Percentiles rank a stretch among this genome's conserved stretches.
These are phyloP conservation scores for Mesochorus sp. DNA, from an alignment of 2,888 invertebrate species.

Conservation along the genomic window DNA sequence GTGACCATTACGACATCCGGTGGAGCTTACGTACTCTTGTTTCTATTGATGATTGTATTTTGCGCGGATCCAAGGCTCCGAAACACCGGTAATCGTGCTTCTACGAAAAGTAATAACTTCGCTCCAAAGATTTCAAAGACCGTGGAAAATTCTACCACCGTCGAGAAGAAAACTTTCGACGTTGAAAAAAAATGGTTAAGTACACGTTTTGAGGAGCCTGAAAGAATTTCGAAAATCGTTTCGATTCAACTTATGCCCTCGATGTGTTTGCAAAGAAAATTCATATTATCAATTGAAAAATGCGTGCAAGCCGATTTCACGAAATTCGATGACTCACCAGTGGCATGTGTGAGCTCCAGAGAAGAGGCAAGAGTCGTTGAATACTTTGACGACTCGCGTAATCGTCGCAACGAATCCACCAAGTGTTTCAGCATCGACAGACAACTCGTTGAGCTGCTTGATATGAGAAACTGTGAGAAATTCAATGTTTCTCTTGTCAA, in stretches of 20 bases:
- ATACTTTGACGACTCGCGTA: neutral
- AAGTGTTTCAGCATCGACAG: conserved; percentile 23
- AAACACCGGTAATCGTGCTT: neutral
- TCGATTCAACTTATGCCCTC: conserved; percentile 24
- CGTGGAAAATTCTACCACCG: neutral
- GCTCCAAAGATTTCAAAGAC: neutral
- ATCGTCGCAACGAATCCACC: neutral
- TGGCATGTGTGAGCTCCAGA: neutral
- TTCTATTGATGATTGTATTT: conserved; percentile 49
- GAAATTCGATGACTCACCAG: neutral
- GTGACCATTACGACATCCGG: conserved; percentile 34
- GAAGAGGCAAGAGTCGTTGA: neutral
- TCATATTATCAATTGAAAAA: conserved; percentile 22
- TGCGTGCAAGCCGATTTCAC: conserved; percentile 19
- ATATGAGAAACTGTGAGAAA: neutral
- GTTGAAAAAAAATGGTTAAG: neutral
- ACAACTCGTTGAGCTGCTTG: conserved; percentile 9
- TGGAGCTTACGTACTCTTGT: conserved; percentile 46
- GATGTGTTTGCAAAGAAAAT: conserved; percentile 36
- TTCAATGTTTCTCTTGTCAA: neutral
- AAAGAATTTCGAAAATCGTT: neutral
- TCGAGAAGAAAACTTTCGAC: neutral
- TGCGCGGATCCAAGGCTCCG: conserved; percentile 49
- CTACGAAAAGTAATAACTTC: neutral
- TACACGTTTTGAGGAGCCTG: neutral